Percentiles rank a stretch among this genome's conserved stretches.
Evolutionary conservation across 2,113 vertebrate genomes (phyloP).

Genomic region (Scomber scombrus): DNA sequence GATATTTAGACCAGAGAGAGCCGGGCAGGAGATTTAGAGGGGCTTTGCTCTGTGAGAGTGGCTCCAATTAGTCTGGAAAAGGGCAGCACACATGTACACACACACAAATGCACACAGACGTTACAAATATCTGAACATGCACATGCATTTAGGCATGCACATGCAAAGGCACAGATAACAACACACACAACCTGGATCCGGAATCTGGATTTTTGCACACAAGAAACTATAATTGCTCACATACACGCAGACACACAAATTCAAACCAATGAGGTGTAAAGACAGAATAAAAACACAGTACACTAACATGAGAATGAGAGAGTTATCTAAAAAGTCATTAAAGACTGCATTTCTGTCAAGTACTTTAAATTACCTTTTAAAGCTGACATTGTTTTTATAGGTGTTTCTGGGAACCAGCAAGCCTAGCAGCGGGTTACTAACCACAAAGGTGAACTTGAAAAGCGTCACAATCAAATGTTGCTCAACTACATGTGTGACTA

Average conservation of each 20-base stretch:
- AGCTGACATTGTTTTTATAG: neutral
- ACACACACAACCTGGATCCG: slow-evolving; percentile 46
- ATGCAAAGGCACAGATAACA: slow-evolving; percentile 13
- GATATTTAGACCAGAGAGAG: slow-evolving; percentile 56
- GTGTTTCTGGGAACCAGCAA: neutral
- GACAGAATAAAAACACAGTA: neutral
- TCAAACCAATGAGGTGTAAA: neutral
- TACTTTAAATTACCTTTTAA: neutral
- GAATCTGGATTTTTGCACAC: slow-evolving; percentile 4
- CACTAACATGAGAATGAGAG: neutral
- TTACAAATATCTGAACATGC: slow-evolving; percentile 9
- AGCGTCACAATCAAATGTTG: too few species aligned
- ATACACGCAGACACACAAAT: slow-evolving; percentile 8
- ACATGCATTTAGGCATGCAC: slow-evolving; percentile 16
- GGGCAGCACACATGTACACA: neutral
- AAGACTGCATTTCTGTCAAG: neutral
- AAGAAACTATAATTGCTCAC: slow-evolving; percentile 29
- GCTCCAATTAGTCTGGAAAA: slow-evolving; percentile 72
- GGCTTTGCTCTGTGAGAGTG: slow-evolving; percentile 46
- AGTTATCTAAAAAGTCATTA: neutral
- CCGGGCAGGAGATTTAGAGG: slow-evolving; percentile 53
- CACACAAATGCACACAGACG: neutral
- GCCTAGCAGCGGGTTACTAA: neutral
- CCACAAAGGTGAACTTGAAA: too few species aligned
- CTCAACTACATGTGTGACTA: too few species aligned